Evolutionary conservation across 2,113 vertebrate species (phyloP), one percentile per base, ranked within the genome.

Genomic region (Neolamprologus longior): DNA sequence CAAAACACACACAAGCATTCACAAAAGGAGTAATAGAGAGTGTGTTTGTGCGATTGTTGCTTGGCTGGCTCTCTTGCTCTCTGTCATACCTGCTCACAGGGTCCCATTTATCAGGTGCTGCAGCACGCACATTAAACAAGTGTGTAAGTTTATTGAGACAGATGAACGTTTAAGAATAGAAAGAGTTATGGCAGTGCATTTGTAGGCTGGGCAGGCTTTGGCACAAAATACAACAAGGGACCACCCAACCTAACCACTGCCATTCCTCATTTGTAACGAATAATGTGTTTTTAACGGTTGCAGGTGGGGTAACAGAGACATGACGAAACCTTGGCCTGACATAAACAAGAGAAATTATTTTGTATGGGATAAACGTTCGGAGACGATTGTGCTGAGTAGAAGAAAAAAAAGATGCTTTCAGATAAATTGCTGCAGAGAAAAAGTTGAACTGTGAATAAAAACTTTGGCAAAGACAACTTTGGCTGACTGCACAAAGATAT

Each of bases 131-230:
- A 31, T 83, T 83, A 35, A 78, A 13, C 55, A 28, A 24, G 15
- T 73, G 26, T 53, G 54, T 76, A 37, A 7, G 61, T 33, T 50
- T 33, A 53, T 86, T 28, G 54, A 84, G 85, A 90, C 78, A 52
- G 83, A 91, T 90, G 81, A 19, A 78, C 28, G n/a, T 91, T 82
- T 83, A 82, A 61, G 78, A 89, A 79, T 40, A 86, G 79, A 86
- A 86, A 26, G 63, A 71, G 78, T 84, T 82, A 84, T 11, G 33
- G 26, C 17, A 5, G 19, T 40, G 24, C 66, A 90, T 92, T 89
- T 86, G 58, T 86, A 24, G 88, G 54, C 82, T 45, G 47, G 31
- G 83, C 47, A 53, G 61, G 71, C 55, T 61, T 79, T 37, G 54
- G 61, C 81, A 78, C 84, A 85, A 58, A 54, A 80, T 50, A 17